Conservation (phyloP, 2,888 invertebrate genomes). For the Cacoxenus indagator region DNA sequence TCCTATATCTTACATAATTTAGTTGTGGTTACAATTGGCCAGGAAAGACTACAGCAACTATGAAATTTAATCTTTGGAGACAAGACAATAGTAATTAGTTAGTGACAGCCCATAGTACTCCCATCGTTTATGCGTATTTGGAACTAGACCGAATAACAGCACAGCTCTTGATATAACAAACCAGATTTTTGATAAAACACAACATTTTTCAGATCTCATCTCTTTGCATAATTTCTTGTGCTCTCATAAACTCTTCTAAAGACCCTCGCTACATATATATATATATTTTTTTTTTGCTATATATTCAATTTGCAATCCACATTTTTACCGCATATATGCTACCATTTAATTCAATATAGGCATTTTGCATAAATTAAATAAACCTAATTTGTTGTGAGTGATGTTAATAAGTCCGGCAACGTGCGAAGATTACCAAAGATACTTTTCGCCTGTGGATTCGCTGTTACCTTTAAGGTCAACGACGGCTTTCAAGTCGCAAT, state of each 20-base stretch:
- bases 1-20: too few species aligned
- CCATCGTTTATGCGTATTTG: too few species aligned
- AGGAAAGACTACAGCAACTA: too few species aligned
- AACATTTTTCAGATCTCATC: too few species aligned
- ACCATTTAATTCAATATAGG: background rate
- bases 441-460: background rate
- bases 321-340: conserved; percentile 3
- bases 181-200: too few species aligned
- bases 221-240: too few species aligned
- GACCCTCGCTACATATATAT: background rate
- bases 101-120: too few species aligned
- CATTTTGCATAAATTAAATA: background rate
- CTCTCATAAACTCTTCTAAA: background rate
- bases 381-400: conserved; percentile 1
- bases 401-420: background rate
- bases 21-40: too few species aligned
- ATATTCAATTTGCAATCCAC: background rate
- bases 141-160: too few species aligned
- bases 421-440: conserved; percentile 4
- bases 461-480: background rate
- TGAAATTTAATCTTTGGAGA: too few species aligned
- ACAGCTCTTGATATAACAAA: too few species aligned
- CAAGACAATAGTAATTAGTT: too few species aligned
- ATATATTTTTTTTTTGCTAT: background rate
- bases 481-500: background rate